Percentiles rank a stretch among this genome's conserved stretches.
phyloP scores from a whole-genome alignment of 2,797 vertebrate genomes.

The Microctenopoma steveboyesi region DNA sequence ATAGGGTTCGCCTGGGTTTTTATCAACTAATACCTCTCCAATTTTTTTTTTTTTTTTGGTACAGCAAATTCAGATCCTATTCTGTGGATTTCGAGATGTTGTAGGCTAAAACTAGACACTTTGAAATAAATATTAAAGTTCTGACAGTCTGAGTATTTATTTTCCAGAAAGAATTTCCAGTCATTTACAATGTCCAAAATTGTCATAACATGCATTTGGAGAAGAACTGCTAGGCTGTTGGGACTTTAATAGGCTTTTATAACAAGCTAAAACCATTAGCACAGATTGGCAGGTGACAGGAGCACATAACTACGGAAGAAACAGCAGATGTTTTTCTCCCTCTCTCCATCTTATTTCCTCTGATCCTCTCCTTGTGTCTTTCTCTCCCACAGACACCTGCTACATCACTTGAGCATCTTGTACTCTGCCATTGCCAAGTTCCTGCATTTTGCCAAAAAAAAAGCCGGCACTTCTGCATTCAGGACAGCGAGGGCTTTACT shows the following conservation, averaged over 20 bases:
- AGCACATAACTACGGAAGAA: conserved; percentile 30
- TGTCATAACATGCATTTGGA: not conserved
- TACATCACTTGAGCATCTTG: conserved; percentile 56
- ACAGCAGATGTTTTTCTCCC: conserved; percentile 40
- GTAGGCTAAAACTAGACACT: too few species aligned
- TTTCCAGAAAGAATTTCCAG: not conserved
- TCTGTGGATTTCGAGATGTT: too few species aligned
- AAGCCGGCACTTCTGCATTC: conserved; percentile 61
- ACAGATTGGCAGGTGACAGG: conserved; percentile 28
- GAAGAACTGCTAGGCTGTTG: not conserved
- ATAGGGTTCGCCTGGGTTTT: too few species aligned
- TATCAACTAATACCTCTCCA: too few species aligned
- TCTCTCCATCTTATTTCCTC: conserved; percentile 9
- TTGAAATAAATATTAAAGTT: too few species aligned
- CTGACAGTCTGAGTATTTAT: not conserved
- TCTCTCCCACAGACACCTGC: conserved; percentile 45
- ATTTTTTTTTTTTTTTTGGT: too few species aligned
- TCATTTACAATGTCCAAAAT: not conserved
- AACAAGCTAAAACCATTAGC: conserved; percentile 7
- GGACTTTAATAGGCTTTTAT: not conserved
- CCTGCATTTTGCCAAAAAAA: conserved; percentile 59
- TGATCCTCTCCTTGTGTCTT: not conserved
- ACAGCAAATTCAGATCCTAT: too few species aligned
- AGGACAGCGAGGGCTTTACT: conserved; percentile 57
- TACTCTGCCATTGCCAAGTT: conserved; percentile 69